Evolutionary conservation across 2,113 vertebrate genomes (phyloP).

Genomic region (Rattus rattus): DNA sequence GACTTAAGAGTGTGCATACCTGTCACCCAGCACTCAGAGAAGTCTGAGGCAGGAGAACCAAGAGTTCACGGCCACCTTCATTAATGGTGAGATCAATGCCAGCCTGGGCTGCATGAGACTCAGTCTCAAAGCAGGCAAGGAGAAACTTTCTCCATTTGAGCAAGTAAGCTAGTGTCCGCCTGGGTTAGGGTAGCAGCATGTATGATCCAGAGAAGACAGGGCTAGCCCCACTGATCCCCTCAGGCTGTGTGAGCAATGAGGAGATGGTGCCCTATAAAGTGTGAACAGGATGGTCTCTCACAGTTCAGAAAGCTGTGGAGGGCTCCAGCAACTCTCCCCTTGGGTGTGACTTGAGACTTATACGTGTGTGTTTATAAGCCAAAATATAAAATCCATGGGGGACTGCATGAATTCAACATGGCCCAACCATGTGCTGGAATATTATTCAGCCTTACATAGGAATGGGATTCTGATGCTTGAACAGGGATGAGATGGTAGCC

Average conservation of each 20-base stretch:
- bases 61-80: neutral
- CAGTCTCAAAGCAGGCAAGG: neutral
- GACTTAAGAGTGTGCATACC: neutral
- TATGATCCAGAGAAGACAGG: neutral
- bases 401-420: neutral
- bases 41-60: neutral
- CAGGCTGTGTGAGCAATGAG: neutral
- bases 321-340: neutral
- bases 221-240: neutral
- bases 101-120: neutral
- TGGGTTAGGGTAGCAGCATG: neutral
- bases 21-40: neutral
- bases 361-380: neutral
- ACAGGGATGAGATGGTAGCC: neutral
- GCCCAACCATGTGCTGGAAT: neutral
- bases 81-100: neutral
- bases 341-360: neutral
- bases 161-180: neutral
- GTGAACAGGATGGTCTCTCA: neutral
- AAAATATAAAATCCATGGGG: neutral
- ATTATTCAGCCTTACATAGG: neutral
- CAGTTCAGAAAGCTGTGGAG: neutral
- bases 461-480: neutral
- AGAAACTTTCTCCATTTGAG: neutral
- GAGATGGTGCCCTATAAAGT: neutral